A percentile compares a stretch with the other conserved stretches of the same genome.
Evolutionary conservation across 2,888 invertebrate genomes (phyloP).

Genomic region (Cephus pulcher): DNA sequence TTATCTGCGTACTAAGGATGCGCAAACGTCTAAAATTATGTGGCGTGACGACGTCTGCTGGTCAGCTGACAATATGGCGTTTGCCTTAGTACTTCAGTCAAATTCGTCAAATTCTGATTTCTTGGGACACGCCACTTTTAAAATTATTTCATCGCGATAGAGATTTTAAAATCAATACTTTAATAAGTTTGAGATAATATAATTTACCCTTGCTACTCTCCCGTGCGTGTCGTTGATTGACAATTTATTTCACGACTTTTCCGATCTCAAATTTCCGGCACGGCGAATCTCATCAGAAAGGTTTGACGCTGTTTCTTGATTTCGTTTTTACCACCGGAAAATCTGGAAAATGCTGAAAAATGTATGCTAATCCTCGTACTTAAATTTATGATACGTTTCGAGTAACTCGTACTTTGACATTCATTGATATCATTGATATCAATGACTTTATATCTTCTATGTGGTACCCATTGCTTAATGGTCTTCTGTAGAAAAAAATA

Average conservation of each 20-base stretch:
- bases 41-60: slow-evolving; percentile 44
- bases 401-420: too few species aligned
- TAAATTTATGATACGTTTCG: too few species aligned
- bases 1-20: not conserved
- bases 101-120: not conserved
- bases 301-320: too few species aligned
- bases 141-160: not conserved
- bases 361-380: too few species aligned
- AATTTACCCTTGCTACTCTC: not conserved
- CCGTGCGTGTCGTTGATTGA: too few species aligned
- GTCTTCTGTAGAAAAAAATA: not conserved
- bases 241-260: too few species aligned
- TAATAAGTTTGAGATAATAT: not conserved
- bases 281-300: too few species aligned
- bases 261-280: too few species aligned
- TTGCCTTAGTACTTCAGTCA: not conserved
- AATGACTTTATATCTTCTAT: not conserved
- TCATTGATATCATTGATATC: too few species aligned
- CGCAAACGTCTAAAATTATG: not conserved
- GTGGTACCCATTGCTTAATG: not conserved
- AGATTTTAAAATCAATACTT: not conserved
- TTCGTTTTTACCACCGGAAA: too few species aligned
- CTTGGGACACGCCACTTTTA: not conserved
- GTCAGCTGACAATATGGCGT: slow-evolving; percentile 35
- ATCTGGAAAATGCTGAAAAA: too few species aligned